Percentiles rank a stretch among this genome's conserved stretches.
These are phyloP conservation scores for Elysia crispata DNA, from an alignment of 2,888 invertebrate genomes.

Conservation along the genomic window DNA sequence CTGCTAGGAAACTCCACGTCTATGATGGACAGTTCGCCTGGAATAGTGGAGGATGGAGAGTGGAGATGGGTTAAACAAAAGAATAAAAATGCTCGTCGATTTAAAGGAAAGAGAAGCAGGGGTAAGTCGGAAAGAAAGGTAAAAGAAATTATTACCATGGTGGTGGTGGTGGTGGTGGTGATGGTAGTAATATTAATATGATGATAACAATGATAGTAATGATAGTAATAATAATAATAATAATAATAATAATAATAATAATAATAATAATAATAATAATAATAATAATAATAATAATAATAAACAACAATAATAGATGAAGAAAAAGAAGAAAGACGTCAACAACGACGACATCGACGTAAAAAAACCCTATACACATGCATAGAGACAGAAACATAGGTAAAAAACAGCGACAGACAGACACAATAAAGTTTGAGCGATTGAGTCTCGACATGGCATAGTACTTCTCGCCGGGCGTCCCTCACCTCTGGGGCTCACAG, in stretches of 20 bases:
- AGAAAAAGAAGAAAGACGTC: not conserved
- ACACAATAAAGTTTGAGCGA: too few species aligned
- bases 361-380: too few species aligned
- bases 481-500: conserved; percentile 49
- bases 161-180: too few species aligned
- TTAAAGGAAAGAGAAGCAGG: too few species aligned
- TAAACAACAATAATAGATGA: conserved; percentile 2
- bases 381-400: too few species aligned
- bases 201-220: not conserved
- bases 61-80: not conserved
- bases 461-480: too few species aligned
- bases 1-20: conserved; percentile 5
- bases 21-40: conserved; percentile 11
- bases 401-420: too few species aligned
- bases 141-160: too few species aligned
- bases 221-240: not conserved
- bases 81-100: too few species aligned
- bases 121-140: too few species aligned
- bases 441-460: too few species aligned
- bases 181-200: too few species aligned
- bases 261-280: conserved; percentile 11
- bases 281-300: conserved; percentile 16
- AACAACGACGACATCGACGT: not conserved
- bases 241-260: not conserved
- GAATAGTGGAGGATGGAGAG: conserved; percentile 12